Base-by-base conservation (phyloP, 1,140 invertebrate species). In the Wasmannia auropunctata region DNA sequence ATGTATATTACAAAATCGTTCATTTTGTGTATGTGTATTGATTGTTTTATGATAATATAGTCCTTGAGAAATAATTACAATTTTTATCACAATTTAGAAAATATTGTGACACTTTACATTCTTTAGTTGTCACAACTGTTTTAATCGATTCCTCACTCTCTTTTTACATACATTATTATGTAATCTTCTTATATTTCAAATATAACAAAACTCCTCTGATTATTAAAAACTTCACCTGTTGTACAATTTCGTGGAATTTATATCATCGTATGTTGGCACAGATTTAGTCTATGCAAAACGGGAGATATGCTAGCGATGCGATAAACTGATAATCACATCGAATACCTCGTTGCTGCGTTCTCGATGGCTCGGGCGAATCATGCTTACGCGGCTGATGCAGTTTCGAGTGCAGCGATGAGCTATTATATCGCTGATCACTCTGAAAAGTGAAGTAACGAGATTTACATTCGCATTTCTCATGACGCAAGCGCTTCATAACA, bases 311-410 rank as follows among this genome's bases (percentile, higher is more conserved):
- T 58, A 72, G 67, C 79, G 79, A 83, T 83, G 77, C 77, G 63
- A 80, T 80, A 72, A 81, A 72, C 65, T 54, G 67, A 72, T 74
- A 83, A 83, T 83, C 79, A 51, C 37, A 34, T 83, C 14, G 67
- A 37, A 58, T 72, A 43, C 7, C 67, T 72, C 65, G 67, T 43
- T 83, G 67, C 67, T 54, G 34, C 77, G 49, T 81, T 56, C 77
- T 72, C 67, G 67, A 72, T 74, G 37, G 49, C 51, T 70, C 37
- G 34, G 8, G 65, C 25, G 54, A 83, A 83, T 83, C 67, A 83
- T 83, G 79, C 79, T 83, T 74, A 83, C 79, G 79, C 37, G 25
- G 79, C 79, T 74, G 49, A 43, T 81, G 67, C 79, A 74, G 34
- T 81, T 72, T 81, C 79, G 65, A 67, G 62, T 72, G 65, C 37